phyloP scores from a whole-genome alignment of 2,113 vertebrate genomes.

The Aegithalos caudatus region DNA sequence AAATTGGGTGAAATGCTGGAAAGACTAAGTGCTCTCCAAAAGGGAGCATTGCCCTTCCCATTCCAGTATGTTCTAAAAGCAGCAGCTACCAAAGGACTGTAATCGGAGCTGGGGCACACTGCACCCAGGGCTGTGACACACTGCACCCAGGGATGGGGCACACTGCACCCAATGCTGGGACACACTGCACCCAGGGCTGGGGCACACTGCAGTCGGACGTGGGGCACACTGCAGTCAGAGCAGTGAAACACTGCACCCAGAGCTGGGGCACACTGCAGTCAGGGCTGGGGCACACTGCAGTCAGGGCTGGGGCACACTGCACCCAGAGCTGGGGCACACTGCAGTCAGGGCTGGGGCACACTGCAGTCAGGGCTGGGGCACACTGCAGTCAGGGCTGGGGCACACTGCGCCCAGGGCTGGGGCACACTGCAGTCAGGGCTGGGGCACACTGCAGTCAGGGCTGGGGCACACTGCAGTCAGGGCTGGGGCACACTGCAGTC shows the following conservation, averaged over 20 bases:
- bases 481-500: neutral
- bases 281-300: neutral
- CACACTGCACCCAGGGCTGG: accelerated
- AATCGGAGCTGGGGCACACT: accelerated
- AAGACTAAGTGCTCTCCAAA: neutral
- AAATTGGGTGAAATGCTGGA: neutral
- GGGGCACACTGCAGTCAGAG: neutral
- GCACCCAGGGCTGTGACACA: neutral
- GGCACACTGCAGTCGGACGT: neutral
- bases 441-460: too few species aligned
- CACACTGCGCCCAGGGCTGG: too few species aligned
- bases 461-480: neutral
- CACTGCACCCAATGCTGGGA: too few species aligned
- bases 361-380: neutral
- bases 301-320: neutral
- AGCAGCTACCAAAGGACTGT: neutral
- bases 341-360: neutral
- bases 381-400: too few species aligned
- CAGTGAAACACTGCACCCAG: neutral
- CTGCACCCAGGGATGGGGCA: neutral
- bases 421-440: too few species aligned
- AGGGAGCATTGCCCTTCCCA: neutral
- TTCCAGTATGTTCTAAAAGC: neutral
- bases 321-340: accelerated
- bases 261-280: neutral